Evolutionary conservation across 2,113 vertebrate species (phyloP).

Genomic region (Rattus rattus): DNA sequence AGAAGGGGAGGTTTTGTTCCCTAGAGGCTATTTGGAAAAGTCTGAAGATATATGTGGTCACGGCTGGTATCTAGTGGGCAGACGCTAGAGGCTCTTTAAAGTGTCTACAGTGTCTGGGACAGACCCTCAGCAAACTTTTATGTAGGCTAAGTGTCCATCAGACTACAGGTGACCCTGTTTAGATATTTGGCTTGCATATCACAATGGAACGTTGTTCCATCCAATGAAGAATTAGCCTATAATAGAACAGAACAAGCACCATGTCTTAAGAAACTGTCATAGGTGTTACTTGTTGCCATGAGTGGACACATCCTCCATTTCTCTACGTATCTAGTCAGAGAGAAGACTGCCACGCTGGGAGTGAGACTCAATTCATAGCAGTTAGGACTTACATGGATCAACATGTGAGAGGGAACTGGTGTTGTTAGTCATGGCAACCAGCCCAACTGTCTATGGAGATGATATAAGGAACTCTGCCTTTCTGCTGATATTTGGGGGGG

Average conservation of each 20-base stretch:
- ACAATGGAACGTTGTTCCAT: neutral
- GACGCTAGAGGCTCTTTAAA: neutral
- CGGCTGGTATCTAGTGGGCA: neutral
- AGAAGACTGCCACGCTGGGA: neutral
- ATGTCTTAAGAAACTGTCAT: neutral
- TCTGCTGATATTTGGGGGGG: neutral
- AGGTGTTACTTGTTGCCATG: neutral
- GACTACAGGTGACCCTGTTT: neutral
- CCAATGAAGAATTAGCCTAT: neutral
- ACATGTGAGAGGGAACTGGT: neutral
- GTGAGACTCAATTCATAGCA: neutral
- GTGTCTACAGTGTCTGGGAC: neutral
- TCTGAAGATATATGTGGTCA: neutral
- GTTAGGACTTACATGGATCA: neutral
- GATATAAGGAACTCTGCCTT: constrained; percentile 7
- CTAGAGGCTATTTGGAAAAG: neutral
- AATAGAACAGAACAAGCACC: neutral
- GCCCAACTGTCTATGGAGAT: neutral
- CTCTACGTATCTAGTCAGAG: neutral
- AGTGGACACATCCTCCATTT: accelerated
- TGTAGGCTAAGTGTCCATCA: neutral
- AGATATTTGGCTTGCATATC: neutral
- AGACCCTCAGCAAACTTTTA: neutral
- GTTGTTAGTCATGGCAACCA: neutral
- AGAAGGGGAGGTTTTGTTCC: neutral